These are phyloP conservation scores for Ooceraea biroi DNA, from an alignment of 1,140 invertebrate species.

Conservation along the genomic window DNA sequence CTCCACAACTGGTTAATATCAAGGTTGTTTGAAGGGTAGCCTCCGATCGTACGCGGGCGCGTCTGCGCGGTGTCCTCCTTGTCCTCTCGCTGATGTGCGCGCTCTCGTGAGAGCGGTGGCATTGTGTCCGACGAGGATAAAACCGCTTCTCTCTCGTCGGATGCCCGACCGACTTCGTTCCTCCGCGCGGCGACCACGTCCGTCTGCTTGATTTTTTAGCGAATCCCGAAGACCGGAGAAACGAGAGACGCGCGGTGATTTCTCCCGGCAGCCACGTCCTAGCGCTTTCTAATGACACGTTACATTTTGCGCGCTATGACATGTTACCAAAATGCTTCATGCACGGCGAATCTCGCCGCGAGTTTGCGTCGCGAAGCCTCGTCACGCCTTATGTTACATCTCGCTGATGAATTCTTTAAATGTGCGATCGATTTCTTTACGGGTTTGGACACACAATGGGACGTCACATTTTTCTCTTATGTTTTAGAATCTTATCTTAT, in stretches of 20 bases:
- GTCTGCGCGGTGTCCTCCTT: slow-evolving; percentile 56
- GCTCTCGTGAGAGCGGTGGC: slow-evolving; percentile 39
- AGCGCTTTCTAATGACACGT: slow-evolving; percentile 62
- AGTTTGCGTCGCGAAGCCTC: not conserved
- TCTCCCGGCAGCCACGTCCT: slow-evolving; percentile 55
- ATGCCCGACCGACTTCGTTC: slow-evolving; percentile 45
- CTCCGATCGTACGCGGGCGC: slow-evolving; percentile 47
- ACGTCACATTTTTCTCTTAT: no score
- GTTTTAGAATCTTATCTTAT: no score
- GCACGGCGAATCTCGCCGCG: not conserved
- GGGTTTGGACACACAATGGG: no score
- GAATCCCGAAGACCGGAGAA: slow-evolving; percentile 6
- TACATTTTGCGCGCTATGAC: slow-evolving; percentile 37
- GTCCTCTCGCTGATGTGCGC: slow-evolving; percentile 38
- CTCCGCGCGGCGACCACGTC: not conserved
- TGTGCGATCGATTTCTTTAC: not conserved
- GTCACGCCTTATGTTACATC: not conserved
- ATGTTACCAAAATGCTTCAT: not conserved
- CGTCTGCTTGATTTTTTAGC: slow-evolving; percentile 37
- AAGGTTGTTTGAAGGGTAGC: slow-evolving; percentile 80
- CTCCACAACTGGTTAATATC: slow-evolving; percentile 80
- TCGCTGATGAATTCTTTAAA: slow-evolving; percentile 8
- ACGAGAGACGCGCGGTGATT: slow-evolving; percentile 29
- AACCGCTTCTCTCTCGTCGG: slow-evolving; percentile 20
- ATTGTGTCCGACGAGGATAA: slow-evolving; percentile 48